phyloP scores from a whole-genome alignment of 2,113 vertebrate species.

The Trematomus loennbergii region DNA sequence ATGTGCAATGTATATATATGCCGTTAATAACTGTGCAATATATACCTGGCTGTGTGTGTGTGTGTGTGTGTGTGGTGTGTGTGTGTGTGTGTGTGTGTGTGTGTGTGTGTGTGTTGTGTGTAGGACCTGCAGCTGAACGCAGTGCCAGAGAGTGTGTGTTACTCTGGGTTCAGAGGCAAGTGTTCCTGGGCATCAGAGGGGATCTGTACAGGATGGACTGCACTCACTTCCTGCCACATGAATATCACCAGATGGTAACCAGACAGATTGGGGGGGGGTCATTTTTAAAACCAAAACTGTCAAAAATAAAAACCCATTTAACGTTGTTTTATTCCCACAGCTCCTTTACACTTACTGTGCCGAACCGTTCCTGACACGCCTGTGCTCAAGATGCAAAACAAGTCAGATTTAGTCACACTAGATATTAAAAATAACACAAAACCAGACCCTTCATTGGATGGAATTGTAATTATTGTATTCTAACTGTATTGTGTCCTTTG shows the following conservation, averaged over 20 bases:
- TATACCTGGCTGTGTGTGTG: no score
- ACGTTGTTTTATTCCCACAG: conserved; percentile 31
- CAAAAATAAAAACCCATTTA: background rate
- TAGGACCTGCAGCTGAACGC: conserved; percentile 82
- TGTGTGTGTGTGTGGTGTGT: conserved; percentile 4
- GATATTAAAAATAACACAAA: background rate
- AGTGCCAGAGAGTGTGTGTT: conserved; percentile 80
- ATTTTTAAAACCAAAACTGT: background rate
- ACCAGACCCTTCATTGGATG: no score
- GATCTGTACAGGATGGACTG: conserved; percentile 78
- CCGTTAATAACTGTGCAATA: no score
- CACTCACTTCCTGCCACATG: conserved; percentile 72
- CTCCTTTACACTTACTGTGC: conserved; percentile 18
- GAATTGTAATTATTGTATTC: no score
- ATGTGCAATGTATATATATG: no score
- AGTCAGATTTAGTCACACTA: conserved; percentile 40
- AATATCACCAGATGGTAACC: conserved; percentile 75
- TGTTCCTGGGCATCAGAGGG: conserved; percentile 83
- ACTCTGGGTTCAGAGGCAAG: conserved; percentile 67
- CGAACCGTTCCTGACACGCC: conserved; percentile 36
- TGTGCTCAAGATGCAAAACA: conserved; percentile 7
- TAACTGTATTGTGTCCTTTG: no score
- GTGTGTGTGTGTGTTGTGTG: no score
- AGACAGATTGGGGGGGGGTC: no score
- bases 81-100: no score